Evolutionary conservation across 1,140 invertebrate genomes (phyloP).

Genomic region (Whitmania pigra): DNA sequence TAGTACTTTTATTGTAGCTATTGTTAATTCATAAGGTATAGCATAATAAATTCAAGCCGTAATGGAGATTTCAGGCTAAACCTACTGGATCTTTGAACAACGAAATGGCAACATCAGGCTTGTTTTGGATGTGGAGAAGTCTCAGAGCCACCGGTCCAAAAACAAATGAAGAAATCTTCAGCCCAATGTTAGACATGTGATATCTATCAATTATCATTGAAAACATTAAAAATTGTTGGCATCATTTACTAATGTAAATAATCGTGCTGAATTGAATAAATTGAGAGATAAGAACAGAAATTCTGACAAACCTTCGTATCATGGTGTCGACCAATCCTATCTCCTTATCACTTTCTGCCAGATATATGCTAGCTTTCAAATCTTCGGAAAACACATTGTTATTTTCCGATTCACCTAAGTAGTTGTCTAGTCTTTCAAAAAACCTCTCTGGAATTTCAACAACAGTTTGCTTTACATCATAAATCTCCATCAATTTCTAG

Average conservation of each 20-base stretch:
- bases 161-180: constrained; percentile 60
- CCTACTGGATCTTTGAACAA: constrained; percentile 32
- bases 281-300: constrained; percentile 20
- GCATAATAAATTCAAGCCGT: constrained; percentile 10
- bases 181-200: constrained; percentile 55
- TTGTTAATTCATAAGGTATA: neutral
- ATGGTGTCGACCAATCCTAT: constrained; percentile 12
- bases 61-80: neutral
- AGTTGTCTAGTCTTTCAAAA: constrained; percentile 11
- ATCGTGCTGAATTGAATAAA: constrained; percentile 24
- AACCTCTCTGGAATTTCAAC: constrained; percentile 2
- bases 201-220: constrained; percentile 45
- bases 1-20: too few relatives aligned
- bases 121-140: constrained; percentile 57
- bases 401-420: neutral
- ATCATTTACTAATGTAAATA: too few relatives aligned
- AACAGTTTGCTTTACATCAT: neutral
- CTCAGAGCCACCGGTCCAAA: constrained; percentile 75
- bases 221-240: too few relatives aligned
- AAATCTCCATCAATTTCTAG: too few relatives aligned
- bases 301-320: constrained; percentile 7
- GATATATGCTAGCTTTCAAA: constrained; percentile 63
- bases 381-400: constrained; percentile 61
- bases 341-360: constrained; percentile 43
- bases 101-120: constrained; percentile 54